Conservation (phyloP, 2,113 vertebrate species). For the Spheniscus mendiculus region DNA sequence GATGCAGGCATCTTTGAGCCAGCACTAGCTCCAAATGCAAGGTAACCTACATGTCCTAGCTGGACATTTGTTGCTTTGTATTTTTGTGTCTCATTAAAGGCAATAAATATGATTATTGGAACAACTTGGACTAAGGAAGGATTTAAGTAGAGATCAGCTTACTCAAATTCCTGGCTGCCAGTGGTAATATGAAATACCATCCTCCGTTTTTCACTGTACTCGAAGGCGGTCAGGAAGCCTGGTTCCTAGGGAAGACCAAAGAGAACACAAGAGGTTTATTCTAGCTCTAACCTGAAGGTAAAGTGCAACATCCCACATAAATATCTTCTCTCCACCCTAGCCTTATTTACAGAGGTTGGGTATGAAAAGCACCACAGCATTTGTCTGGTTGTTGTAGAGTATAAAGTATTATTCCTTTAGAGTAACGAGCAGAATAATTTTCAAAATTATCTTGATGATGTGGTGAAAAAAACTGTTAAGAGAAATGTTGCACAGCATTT, state of each 20-base stretch:
- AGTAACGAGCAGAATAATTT: not conserved
- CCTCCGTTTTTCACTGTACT: slow-evolving; percentile 92
- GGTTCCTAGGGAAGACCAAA: slow-evolving; percentile 78
- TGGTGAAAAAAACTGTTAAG: not conserved
- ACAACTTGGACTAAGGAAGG: not conserved
- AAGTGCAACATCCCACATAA: not conserved
- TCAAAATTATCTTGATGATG: not conserved
- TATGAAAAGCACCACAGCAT: not conserved
- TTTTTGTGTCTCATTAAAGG: not conserved
- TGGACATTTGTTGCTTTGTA: not conserved
- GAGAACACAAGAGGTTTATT: not conserved
- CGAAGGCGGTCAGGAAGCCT: slow-evolving; percentile 94
- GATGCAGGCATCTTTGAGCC: not conserved
- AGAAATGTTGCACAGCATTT: not conserved
- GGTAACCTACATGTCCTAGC: not conserved
- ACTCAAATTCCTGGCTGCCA: slow-evolving; percentile 98
- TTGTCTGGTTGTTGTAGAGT: not conserved
- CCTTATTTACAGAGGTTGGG: not conserved
- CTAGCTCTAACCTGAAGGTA: not conserved
- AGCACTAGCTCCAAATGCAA: not conserved
- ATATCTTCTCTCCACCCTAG: not conserved
- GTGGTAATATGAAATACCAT: slow-evolving; percentile 95
- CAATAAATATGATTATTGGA: not conserved
- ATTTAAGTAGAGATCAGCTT: slow-evolving; percentile 59
- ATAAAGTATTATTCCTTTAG: not conserved